Evolutionary conservation across 1,140 invertebrate species (phyloP).

Genomic region (Drosophila carrolli): DNA sequence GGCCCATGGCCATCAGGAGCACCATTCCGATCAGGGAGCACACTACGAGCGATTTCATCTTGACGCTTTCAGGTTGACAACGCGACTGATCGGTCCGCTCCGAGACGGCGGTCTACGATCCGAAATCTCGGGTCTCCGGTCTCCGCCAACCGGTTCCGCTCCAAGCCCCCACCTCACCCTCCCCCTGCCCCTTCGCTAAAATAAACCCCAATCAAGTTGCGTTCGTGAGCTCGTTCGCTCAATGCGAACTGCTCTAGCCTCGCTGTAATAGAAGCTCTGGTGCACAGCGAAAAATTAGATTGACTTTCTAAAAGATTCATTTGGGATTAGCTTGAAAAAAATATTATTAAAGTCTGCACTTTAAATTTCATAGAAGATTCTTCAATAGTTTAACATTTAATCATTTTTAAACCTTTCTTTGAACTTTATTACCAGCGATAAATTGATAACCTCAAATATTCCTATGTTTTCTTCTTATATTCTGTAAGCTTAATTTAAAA

Average conservation of each 20-base stretch:
- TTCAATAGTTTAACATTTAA: too few species aligned
- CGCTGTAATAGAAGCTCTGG: background rate
- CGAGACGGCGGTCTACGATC: background rate
- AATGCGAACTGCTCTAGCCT: conserved; percentile 24
- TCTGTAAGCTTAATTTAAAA: too few species aligned
- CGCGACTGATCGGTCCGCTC: conserved; percentile 21
- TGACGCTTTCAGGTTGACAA: conserved; percentile 22
- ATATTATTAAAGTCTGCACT: too few species aligned
- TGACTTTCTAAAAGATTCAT: background rate
- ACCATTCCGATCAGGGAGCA: conserved; percentile 48
- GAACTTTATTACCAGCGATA: too few species aligned
- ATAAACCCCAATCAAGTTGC: conserved; percentile 32
- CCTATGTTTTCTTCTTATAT: too few species aligned
- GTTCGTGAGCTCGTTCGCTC: conserved; percentile 13
- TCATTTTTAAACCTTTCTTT: too few species aligned
- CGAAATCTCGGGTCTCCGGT: background rate
- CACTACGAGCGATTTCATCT: conserved; percentile 53
- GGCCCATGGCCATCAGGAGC: conserved; percentile 22
- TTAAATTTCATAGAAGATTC: too few species aligned
- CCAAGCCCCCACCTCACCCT: background rate
- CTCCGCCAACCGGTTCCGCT: conserved; percentile 22
- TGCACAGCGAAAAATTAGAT: background rate
- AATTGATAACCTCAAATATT: too few species aligned
- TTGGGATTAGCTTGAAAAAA: background rate
- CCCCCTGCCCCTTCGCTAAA: background rate